A percentile compares a stretch with the other conserved stretches of the same genome.
These are phyloP conservation scores for Lutjanus campechanus DNA, from an alignment of 2,797 vertebrate species.

Conservation along the genomic window DNA sequence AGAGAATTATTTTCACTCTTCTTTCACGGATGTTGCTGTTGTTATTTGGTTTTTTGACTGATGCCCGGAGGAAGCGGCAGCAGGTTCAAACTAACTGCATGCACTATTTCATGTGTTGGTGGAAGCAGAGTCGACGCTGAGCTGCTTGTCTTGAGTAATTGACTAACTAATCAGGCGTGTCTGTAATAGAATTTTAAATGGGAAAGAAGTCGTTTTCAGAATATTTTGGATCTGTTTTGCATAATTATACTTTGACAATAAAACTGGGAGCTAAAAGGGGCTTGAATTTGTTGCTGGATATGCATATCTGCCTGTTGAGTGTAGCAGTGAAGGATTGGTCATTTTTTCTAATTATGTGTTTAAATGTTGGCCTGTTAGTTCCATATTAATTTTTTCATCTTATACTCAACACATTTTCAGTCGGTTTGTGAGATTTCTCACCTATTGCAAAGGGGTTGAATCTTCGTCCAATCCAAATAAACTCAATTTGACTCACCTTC, in stretches of 20 bases:
- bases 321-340: neutral
- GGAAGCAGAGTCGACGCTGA: constrained; percentile 30
- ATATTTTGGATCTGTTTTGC: constrained; percentile 42
- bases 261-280: neutral
- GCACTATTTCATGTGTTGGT: constrained; percentile 33
- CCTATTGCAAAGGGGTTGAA: neutral
- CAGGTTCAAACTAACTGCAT: constrained; percentile 11
- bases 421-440: neutral
- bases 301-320: constrained; percentile 10
- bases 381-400: neutral
- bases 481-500: neutral
- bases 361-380: neutral
- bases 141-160: constrained; percentile 61
- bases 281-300: neutral
- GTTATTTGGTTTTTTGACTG: constrained; percentile 30
- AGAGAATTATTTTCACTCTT: constrained; percentile 42
- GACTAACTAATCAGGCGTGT: constrained; percentile 58
- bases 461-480: neutral
- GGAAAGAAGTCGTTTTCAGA: constrained; percentile 36
- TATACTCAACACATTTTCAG: neutral
- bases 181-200: constrained; percentile 48
- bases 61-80: constrained; percentile 50
- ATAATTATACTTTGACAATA: constrained; percentile 35
- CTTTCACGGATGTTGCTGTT: constrained; percentile 39
- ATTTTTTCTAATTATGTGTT: neutral